Evolutionary conservation across 2,113 vertebrate genomes (phyloP).

Genomic region (Gadus macrocephalus): DNA sequence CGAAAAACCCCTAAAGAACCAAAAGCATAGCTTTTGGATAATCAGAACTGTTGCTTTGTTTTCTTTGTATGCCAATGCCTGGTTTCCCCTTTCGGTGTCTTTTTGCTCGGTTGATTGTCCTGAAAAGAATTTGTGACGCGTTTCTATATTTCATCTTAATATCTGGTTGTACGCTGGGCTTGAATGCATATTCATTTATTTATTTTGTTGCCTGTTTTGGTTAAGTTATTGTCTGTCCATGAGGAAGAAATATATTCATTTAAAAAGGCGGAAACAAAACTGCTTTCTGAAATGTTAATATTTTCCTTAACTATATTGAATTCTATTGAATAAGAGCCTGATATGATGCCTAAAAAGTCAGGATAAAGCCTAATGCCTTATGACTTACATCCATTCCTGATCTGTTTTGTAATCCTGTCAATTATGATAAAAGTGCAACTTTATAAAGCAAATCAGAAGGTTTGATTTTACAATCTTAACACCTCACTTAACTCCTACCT

Average conservation of each 20-base stretch:
- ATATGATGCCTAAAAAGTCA: constrained; percentile 31
- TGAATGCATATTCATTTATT: constrained; percentile 31
- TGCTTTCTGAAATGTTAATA: constrained; percentile 28
- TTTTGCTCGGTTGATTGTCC: constrained; percentile 28
- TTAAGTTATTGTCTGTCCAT: constrained; percentile 6
- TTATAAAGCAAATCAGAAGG: constrained; percentile 23
- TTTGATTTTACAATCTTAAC: constrained; percentile 34
- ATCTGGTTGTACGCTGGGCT: constrained; percentile 39
- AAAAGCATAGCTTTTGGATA: constrained; percentile 31
- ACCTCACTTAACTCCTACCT: background rate
- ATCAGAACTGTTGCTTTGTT: constrained; percentile 42
- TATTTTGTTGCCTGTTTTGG: constrained; percentile 32
- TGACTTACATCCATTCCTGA: constrained; percentile 60
- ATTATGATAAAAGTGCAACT: constrained; percentile 19
- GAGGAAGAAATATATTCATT: background rate
- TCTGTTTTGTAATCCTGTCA: constrained; percentile 28
- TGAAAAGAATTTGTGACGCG: constrained; percentile 29
- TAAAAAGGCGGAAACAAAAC: background rate
- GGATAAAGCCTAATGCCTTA: constrained; percentile 69
- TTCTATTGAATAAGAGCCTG: constrained; percentile 35
- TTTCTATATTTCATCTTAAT: constrained; percentile 35
- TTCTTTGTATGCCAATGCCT: constrained; percentile 24
- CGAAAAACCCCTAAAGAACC: too few relatives aligned
- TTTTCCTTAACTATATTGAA: constrained; percentile 25
- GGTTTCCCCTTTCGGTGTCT: constrained; percentile 14